Percentiles rank a stretch among this genome's conserved stretches.
phyloP scores from a whole-genome alignment of 2,113 vertebrate species.

The Sula dactylatra region DNA sequence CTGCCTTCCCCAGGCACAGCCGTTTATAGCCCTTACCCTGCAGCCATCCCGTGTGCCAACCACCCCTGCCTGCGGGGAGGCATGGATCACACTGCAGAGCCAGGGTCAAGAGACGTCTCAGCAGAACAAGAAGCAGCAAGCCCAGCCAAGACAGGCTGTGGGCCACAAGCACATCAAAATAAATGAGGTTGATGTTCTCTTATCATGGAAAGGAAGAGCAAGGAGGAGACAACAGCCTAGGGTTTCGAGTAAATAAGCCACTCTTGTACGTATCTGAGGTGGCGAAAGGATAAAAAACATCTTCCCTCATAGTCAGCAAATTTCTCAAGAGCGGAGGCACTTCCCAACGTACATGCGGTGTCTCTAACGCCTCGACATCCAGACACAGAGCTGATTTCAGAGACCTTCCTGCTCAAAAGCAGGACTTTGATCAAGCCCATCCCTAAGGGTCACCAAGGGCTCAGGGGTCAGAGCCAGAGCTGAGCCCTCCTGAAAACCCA shows the following conservation, averaged over 20 bases:
- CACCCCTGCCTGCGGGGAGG: fast-evolving
- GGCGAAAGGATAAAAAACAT: neutral
- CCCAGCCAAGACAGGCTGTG: neutral
- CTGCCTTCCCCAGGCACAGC: neutral
- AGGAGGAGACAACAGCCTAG: neutral
- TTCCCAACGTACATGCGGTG: neutral
- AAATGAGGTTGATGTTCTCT: neutral
- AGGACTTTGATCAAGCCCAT: neutral
- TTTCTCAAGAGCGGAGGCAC: neutral
- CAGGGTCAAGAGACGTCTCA: neutral
- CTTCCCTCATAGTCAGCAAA: neutral
- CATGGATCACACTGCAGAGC: neutral
- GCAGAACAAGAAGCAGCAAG: neutral
- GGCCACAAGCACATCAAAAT: neutral
- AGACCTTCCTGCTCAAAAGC: neutral
- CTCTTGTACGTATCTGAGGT: neutral
- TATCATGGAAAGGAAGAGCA: neutral
- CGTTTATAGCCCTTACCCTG: neutral
- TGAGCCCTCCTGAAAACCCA: neutral
- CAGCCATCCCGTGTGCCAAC: neutral
- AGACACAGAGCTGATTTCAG: neutral
- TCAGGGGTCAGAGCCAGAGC: neutral
- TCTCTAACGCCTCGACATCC: neutral
- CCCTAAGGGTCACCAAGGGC: neutral
- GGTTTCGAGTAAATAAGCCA: neutral